Conservation (phyloP, 2,797 vertebrate species). For the Phoxinus dragarum region DNA sequence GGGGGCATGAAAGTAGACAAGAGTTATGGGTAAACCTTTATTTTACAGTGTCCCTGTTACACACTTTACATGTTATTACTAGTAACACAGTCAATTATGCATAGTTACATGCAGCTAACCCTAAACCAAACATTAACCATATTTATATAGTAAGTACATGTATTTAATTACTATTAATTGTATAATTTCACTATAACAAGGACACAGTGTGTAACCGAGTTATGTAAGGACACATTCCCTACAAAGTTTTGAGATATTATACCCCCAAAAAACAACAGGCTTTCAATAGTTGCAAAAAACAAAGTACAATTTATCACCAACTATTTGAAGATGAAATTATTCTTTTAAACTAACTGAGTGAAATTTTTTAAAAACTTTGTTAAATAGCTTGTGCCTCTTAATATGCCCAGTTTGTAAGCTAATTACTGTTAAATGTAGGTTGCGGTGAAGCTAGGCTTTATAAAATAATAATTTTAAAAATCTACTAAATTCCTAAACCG, state of each 20-base stretch:
- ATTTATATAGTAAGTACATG: too few species aligned
- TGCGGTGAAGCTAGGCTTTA: background rate
- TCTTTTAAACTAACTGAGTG: background rate
- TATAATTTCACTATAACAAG: too few species aligned
- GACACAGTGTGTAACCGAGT: too few species aligned
- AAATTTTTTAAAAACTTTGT: constrained; percentile 1
- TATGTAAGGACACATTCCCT: background rate
- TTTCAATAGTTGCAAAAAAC: background rate
- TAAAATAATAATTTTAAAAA: constrained; percentile 8
- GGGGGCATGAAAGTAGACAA: background rate
- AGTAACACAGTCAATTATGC: too few species aligned
- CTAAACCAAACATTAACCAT: too few species aligned
- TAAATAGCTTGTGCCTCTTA: background rate
- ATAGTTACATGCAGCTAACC: too few species aligned
- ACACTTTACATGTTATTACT: too few species aligned
- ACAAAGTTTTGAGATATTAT: background rate
- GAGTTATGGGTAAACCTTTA: too few species aligned
- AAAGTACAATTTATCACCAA: background rate
- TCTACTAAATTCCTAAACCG: background rate
- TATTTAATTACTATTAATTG: too few species aligned
- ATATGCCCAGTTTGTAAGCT: constrained; percentile 10
- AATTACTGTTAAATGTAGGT: constrained; percentile 6
- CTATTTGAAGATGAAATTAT: background rate
- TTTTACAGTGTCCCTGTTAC: too few species aligned
- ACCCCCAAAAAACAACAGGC: background rate